These are phyloP conservation scores for Sebastes umbrosus DNA, from an alignment of 2,797 vertebrate genomes.

Conservation along the genomic window DNA sequence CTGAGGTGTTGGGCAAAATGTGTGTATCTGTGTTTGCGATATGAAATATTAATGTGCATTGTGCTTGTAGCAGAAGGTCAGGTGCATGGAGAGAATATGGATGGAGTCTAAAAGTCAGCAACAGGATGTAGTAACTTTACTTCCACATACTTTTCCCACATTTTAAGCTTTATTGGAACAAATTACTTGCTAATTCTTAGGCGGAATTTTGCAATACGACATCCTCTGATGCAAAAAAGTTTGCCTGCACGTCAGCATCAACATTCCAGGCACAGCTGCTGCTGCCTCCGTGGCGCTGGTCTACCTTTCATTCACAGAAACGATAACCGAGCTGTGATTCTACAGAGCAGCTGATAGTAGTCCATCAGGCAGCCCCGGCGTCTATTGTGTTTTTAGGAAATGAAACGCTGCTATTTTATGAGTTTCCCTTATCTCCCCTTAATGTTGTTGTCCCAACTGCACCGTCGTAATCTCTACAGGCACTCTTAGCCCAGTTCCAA, in stretches of 20 bases:
- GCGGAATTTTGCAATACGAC: not conserved
- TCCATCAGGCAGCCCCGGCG: conserved; percentile 36
- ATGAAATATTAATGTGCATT: conserved; percentile 71
- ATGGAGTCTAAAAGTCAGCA: not conserved
- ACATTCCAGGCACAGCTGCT: conserved; percentile 14
- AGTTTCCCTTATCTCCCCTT: conserved; percentile 77
- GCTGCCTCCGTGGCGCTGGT: not conserved
- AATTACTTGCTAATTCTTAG: not conserved
- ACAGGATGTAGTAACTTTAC: not conserved
- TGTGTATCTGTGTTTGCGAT: conserved; percentile 34
- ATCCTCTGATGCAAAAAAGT: not conserved
- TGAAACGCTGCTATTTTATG: conserved; percentile 80
- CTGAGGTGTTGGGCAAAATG: not conserved
- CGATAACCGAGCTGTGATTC: conserved; percentile 41
- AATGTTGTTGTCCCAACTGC: conserved; percentile 64
- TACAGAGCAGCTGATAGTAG: conserved; percentile 46
- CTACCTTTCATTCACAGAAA: conserved; percentile 37
- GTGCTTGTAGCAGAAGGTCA: conserved; percentile 56
- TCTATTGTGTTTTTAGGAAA: conserved; percentile 81
- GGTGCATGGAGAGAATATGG: conserved; percentile 24
- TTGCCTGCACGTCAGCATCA: conserved; percentile 1
- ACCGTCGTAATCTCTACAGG: conserved; percentile 58
- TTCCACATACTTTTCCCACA: not conserved
- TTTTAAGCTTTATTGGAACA: not conserved
- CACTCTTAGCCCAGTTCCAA: conserved; percentile 20